Percentiles rank a stretch among this genome's conserved stretches.
phyloP scores from a whole-genome alignment of 2,888 invertebrate species.

The Norana najaformis region DNA sequence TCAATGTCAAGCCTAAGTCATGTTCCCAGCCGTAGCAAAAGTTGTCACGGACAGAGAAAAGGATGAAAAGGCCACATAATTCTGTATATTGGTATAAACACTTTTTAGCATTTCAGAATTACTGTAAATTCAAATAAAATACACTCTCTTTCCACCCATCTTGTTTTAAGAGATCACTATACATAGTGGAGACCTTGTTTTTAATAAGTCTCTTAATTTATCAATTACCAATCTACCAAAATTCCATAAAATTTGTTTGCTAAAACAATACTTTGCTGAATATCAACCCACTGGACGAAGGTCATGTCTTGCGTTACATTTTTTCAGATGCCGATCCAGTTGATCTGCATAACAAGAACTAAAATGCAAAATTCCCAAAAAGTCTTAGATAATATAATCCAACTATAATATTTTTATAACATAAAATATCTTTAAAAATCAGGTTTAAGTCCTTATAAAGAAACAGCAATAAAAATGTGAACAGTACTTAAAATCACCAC shows the following conservation, averaged over 20 bases:
- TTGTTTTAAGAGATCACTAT: background rate
- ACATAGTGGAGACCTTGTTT: background rate
- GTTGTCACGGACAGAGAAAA: background rate
- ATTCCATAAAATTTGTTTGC: background rate
- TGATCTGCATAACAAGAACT: slow-evolving; percentile 62
- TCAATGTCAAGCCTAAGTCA: no score
- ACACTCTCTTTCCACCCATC: no score
- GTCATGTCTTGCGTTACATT: slow-evolving; percentile 58
- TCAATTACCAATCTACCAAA: background rate
- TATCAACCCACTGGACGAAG: slow-evolving; percentile 44
- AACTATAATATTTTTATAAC: background rate
- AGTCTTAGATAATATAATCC: background rate
- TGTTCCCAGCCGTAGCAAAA: background rate
- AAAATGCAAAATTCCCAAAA: slow-evolving; percentile 19
- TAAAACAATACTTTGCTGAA: background rate
- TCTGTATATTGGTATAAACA: no score
- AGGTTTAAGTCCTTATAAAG: background rate
- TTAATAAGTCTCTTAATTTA: background rate
- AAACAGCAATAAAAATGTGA: background rate
- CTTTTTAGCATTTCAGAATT: no score
- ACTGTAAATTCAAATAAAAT: no score
- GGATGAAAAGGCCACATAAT: no score
- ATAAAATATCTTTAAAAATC: background rate
- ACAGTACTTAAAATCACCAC: background rate
- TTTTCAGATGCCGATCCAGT: slow-evolving; percentile 61